Evolutionary conservation across 2,888 invertebrate genomes (phyloP).

Genomic region (Ceratothoa steindachneri): DNA sequence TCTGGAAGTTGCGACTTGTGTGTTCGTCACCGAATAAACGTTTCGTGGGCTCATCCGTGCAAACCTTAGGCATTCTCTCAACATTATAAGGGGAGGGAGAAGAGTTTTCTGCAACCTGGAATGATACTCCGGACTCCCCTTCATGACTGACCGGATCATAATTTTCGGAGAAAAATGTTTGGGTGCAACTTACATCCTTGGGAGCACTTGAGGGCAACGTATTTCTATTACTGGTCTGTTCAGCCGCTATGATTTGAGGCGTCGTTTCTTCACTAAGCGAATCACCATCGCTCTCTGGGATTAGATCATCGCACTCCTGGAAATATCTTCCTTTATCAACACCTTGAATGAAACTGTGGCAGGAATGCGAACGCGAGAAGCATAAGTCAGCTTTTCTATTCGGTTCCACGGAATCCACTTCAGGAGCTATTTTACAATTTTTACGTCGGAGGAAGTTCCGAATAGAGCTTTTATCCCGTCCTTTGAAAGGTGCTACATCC

Average conservation of each 20-base stretch:
- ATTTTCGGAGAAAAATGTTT: background rate
- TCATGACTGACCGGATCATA: too few relatives aligned
- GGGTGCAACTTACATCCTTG: background rate
- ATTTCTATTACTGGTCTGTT: too few relatives aligned
- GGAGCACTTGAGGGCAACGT: background rate
- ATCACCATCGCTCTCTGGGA: background rate
- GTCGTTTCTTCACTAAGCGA: background rate
- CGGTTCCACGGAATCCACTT: background rate
- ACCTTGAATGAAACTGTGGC: too few relatives aligned
- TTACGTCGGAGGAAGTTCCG: background rate
- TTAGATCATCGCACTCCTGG: background rate
- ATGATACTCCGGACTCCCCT: background rate
- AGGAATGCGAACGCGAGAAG: background rate
- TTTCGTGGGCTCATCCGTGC: background rate
- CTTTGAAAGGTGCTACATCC: background rate
- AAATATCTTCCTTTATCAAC: too few relatives aligned
- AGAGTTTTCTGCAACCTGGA: too few relatives aligned
- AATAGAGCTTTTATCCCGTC: background rate
- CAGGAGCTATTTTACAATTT: background rate
- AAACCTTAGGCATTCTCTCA: background rate
- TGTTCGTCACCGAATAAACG: background rate
- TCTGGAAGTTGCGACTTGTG: background rate
- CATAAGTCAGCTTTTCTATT: background rate
- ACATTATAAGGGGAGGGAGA: background rate
- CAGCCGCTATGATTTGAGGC: too few relatives aligned